Evolutionary conservation across 1,140 invertebrate genomes (phyloP).

Genomic region (Elymnias hypermnestra): DNA sequence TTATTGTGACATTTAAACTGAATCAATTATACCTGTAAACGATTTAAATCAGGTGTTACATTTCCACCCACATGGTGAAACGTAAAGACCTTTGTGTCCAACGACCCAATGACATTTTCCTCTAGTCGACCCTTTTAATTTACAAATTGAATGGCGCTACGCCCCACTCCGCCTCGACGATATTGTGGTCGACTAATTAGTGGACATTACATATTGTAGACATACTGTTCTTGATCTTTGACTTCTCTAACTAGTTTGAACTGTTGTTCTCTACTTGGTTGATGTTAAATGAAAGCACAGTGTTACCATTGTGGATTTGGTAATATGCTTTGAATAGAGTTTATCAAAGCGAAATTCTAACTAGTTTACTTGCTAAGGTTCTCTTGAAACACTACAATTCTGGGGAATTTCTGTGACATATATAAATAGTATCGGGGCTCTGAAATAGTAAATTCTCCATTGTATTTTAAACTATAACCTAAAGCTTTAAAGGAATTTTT

Average conservation of each 20-base stretch:
- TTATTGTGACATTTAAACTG: no score
- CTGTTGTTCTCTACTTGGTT: conserved; percentile 10
- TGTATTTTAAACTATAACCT: no score
- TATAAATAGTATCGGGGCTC: no score
- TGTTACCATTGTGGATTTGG: no score
- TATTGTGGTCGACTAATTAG: conserved; percentile 26
- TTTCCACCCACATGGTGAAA: conserved; percentile 15
- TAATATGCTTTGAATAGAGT: no score
- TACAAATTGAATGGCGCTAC: conserved; percentile 25
- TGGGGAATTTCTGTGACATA: no score
- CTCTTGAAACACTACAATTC: no score
- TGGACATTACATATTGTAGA: conserved; percentile 17
- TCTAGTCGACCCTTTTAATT: conserved; percentile 20
- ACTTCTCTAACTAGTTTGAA: conserved; percentile 20
- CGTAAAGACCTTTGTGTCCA: conserved; percentile 18
- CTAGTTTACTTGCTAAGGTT: no score
- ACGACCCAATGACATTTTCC: conserved; percentile 12
- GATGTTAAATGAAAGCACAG: neutral
- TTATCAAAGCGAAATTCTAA: no score
- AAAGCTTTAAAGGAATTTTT: no score
- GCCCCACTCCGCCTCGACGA: conserved; percentile 11
- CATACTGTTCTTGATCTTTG: conserved; percentile 22
- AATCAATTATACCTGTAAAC: no score
- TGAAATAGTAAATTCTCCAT: no score
- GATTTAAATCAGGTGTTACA: conserved; percentile 16